Evolutionary conservation across 2,797 vertebrate species (phyloP).

Genomic region (Buphagus erythrorhynchus): DNA sequence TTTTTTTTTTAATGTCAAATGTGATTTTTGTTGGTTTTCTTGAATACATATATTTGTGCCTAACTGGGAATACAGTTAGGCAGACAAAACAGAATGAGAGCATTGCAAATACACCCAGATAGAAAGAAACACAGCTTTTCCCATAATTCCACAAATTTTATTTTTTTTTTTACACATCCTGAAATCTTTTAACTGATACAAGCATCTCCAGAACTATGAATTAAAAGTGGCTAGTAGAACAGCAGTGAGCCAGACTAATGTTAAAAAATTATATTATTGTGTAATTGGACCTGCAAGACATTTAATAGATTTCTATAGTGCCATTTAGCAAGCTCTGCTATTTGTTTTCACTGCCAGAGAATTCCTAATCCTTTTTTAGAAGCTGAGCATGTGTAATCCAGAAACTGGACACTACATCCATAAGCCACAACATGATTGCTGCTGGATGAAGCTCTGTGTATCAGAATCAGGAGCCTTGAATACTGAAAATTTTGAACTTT

Average conservation of each 20-base stretch:
- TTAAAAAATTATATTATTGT: not conserved
- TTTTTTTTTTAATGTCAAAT: not conserved
- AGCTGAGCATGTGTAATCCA: not conserved
- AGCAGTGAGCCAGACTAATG: not conserved
- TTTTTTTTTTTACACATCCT: not conserved
- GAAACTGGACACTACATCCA: not conserved
- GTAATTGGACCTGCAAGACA: not conserved
- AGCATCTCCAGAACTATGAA: not conserved
- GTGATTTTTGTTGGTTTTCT: not conserved
- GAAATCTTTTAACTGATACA: not conserved
- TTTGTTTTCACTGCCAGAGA: not conserved
- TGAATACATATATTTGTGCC: not conserved
- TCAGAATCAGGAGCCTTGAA: not conserved
- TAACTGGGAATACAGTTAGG: not conserved
- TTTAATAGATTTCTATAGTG: not conserved
- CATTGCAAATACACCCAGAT: not conserved
- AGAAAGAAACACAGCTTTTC: not conserved
- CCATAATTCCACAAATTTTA: not conserved
- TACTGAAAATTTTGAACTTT: too few relatives aligned
- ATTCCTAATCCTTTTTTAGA: not conserved
- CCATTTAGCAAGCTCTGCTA: not conserved
- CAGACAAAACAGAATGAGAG: not conserved
- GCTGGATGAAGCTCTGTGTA: not conserved
- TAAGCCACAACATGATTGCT: fast-evolving
- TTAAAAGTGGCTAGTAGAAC: not conserved